These are phyloP conservation scores for Macrosteles quadrilineatus DNA, from an alignment of 1,140 invertebrate genomes.

Conservation along the genomic window DNA sequence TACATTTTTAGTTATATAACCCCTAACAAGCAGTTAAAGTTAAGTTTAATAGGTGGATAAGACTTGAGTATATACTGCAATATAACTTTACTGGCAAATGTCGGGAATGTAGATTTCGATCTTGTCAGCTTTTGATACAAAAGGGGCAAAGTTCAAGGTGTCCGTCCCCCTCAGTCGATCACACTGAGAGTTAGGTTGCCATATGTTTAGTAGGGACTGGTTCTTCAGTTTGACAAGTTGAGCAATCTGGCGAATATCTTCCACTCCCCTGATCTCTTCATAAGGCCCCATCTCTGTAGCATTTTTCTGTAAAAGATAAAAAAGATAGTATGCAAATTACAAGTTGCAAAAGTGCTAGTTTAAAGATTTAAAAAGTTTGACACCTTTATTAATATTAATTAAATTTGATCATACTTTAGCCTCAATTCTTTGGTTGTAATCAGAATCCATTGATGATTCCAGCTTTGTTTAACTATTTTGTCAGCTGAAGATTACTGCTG, in stretches of 20 bases:
- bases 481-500: too few species aligned
- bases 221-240: background rate
- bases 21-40: too few species aligned
- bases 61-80: too few species aligned
- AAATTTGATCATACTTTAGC: too few species aligned
- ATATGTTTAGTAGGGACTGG: background rate
- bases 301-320: background rate
- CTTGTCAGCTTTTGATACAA: background rate
- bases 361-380: too few species aligned
- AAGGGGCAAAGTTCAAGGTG: background rate
- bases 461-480: too few species aligned
- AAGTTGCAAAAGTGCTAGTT: too few species aligned
- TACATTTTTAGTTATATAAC: too few species aligned
- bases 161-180: background rate
- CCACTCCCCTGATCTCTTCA: background rate
- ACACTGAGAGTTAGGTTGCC: background rate
- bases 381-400: too few species aligned
- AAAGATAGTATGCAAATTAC: background rate
- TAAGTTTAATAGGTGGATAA: too few species aligned
- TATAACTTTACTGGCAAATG: slow-evolving; percentile 3
- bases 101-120: background rate
- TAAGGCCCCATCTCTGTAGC: background rate
- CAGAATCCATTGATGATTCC: too few species aligned
- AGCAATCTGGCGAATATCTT: background rate
- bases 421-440: too few species aligned